These are phyloP conservation scores for Papilio aristodemus DNA, from an alignment of 1,140 invertebrate species.

Conservation along the genomic window DNA sequence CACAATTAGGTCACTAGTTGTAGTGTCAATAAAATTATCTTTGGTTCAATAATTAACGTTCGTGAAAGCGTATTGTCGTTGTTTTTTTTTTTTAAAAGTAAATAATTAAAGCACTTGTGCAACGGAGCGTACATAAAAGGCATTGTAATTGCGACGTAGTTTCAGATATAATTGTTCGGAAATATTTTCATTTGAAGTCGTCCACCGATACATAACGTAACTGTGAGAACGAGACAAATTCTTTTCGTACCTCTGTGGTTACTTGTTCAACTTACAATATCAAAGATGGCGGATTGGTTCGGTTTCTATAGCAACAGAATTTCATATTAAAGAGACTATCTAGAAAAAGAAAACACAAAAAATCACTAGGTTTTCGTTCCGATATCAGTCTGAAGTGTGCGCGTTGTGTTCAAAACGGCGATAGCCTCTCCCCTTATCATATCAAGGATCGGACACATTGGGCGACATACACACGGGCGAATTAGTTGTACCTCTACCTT, in stretches of 20 bases:
- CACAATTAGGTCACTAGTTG: neutral
- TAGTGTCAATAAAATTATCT: neutral
- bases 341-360: too few relatives aligned
- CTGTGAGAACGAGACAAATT: neutral
- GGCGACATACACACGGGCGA: too few relatives aligned
- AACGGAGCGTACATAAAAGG: neutral
- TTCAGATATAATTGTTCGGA: neutral
- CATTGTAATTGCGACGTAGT: neutral
- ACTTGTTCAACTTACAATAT: too few relatives aligned
- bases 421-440: too few relatives aligned
- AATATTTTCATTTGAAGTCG: neutral
- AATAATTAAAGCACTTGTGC: constrained; percentile 4
- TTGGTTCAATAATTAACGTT: neutral
- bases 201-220: neutral
- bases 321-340: too few relatives aligned
- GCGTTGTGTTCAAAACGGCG: too few relatives aligned
- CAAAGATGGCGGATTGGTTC: too few relatives aligned
- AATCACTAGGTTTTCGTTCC: too few relatives aligned
- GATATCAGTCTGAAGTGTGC: too few relatives aligned
- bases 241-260: neutral
- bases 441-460: too few relatives aligned
- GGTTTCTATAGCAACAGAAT: too few relatives aligned
- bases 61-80: neutral
- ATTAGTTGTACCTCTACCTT: too few relatives aligned
- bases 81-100: neutral